These are phyloP conservation scores for Dascillus cervinus DNA, from an alignment of 2,888 invertebrate genomes.

Conservation along the genomic window DNA sequence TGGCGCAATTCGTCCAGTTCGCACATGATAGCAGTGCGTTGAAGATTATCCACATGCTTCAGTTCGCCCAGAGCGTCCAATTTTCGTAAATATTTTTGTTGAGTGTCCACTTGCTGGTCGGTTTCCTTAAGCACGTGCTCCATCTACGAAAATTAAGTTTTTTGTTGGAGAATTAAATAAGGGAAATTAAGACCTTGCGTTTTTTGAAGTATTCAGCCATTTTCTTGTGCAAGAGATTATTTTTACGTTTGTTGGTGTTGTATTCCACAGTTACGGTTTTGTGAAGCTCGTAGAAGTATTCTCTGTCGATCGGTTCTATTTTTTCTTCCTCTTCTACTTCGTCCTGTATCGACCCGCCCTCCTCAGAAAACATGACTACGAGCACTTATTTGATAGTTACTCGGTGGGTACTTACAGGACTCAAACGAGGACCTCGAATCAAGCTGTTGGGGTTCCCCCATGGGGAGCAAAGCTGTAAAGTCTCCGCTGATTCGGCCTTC, in stretches of 20 bases:
- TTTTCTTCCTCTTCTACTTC: constrained; percentile 17
- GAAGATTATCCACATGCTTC: constrained; percentile 13
- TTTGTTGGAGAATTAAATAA: not conserved
- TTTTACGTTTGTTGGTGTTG: constrained; percentile 20
- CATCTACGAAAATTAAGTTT: constrained; percentile 23
- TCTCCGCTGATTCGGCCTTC: too few species aligned
- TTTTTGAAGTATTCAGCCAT: constrained; percentile 34
- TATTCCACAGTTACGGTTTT: constrained; percentile 13
- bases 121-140: constrained; percentile 31
- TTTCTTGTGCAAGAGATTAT: constrained; percentile 33
- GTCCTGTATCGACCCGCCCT: too few species aligned
- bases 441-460: too few species aligned
- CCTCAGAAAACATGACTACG: too few species aligned
- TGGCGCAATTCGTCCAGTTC: constrained; percentile 25
- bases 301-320: constrained; percentile 15
- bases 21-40: constrained; percentile 19
- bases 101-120: constrained; percentile 24
- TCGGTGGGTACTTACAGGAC: too few species aligned
- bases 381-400: too few species aligned
- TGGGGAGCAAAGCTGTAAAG: too few species aligned
- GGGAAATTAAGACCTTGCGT: constrained; percentile 23
- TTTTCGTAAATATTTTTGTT: constrained; percentile 29
- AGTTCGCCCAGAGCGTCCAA: constrained; percentile 26
- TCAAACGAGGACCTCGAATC: too few species aligned
- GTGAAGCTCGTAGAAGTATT: constrained; percentile 15